Conservation (phyloP, 2,113 vertebrate species). For the Leptosomus discolor region DNA sequence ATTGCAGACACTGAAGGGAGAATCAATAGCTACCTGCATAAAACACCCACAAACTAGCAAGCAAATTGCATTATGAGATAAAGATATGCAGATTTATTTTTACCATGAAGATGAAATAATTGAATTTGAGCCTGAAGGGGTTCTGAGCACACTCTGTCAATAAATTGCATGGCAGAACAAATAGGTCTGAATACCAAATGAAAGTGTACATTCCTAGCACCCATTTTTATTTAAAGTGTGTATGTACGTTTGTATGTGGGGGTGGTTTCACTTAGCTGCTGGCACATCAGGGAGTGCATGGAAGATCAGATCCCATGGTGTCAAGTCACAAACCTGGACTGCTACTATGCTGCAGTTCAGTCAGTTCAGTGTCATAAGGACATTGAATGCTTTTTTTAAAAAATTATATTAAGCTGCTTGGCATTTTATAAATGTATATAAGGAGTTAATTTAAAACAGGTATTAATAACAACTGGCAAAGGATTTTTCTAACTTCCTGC, state of each 20-base stretch:
- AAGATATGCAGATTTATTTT: neutral
- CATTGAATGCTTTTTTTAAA: neutral
- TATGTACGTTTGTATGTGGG: neutral
- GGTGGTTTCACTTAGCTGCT: neutral
- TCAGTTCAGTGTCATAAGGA: neutral
- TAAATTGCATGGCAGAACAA: neutral
- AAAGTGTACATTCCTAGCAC: neutral
- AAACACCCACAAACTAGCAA: neutral
- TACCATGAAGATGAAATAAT: neutral
- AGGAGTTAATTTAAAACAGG: neutral
- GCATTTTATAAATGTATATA: neutral
- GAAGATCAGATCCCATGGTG: neutral
- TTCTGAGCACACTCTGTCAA: neutral
- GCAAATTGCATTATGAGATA: neutral
- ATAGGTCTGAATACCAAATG: neutral
- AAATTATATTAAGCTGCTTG: neutral
- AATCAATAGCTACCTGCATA: neutral
- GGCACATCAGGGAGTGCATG: neutral
- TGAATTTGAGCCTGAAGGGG: neutral
- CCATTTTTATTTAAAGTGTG: neutral
- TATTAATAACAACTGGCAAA: neutral
- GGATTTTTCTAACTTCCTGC: neutral
- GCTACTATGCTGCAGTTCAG: neutral
- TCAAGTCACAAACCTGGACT: neutral
- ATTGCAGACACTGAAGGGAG: neutral